Percentiles rank a stretch among this genome's conserved stretches.
Evolutionary conservation across 2,797 vertebrate species (phyloP).

Genomic region (Cygnus olor): DNA sequence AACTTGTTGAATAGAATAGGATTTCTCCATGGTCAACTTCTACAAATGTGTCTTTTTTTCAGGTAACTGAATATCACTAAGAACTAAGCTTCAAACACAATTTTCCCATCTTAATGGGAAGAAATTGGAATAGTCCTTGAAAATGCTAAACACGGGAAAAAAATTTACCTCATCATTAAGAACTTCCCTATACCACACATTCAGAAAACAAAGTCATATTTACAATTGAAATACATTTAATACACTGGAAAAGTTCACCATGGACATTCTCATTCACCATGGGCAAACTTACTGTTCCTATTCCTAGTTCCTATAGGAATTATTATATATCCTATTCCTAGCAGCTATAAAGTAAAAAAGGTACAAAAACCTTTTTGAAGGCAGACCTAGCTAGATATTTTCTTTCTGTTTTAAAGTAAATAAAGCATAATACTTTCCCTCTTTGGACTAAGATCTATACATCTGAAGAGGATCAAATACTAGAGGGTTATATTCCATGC

Average conservation of each 20-base stretch:
- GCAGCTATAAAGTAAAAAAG: not conserved
- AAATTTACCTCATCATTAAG: not conserved
- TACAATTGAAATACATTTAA: not conserved
- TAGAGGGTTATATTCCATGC: not conserved
- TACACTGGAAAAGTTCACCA: not conserved
- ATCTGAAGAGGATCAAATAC: not conserved
- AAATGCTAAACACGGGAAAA: not conserved
- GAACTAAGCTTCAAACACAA: not conserved
- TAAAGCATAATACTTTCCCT: not conserved
- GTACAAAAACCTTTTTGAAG: not conserved
- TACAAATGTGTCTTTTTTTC: not conserved
- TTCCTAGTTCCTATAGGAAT: not conserved
- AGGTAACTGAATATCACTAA: not conserved
- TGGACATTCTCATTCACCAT: not conserved
- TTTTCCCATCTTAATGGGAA: not conserved
- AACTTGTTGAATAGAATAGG: not conserved
- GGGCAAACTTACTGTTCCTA: not conserved
- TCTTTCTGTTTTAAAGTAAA: not conserved
- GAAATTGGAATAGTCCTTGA: not conserved
- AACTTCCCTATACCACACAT: not conserved
- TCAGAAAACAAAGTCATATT: not conserved
- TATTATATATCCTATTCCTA: not conserved
- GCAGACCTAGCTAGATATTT: not conserved
- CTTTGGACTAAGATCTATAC: not conserved
- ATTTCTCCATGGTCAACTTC: not conserved